Conservation (phyloP, 2,888 invertebrate species). For the Acrobasis repandana region DNA sequence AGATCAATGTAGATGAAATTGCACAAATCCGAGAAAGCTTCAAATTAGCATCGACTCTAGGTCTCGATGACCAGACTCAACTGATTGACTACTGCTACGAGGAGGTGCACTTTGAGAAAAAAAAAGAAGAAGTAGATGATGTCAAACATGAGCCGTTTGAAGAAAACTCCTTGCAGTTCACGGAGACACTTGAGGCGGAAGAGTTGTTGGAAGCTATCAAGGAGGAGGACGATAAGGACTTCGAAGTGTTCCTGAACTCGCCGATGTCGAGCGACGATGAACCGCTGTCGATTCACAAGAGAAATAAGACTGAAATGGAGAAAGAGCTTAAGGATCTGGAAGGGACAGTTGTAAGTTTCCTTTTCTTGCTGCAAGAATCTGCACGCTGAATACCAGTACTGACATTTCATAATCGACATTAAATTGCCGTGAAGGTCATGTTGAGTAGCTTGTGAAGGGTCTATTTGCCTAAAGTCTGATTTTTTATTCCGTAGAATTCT, state of each 20-base stretch:
- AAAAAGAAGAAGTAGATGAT: constrained; percentile 23
- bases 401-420: no score
- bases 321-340: constrained; percentile 38
- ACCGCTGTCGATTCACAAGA: constrained; percentile 58
- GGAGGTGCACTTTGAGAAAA: background rate
- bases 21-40: constrained; percentile 18
- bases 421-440: no score
- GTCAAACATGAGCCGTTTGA: constrained; percentile 44
- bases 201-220: constrained; percentile 41
- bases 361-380: background rate
- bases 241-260: constrained; percentile 25
- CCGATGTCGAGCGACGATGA: constrained; percentile 57
- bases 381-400: no score
- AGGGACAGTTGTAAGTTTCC: constrained; percentile 11
- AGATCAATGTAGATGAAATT: constrained; percentile 3
- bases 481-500: no score
- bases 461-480: no score
- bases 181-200: background rate
- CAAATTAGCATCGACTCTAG: constrained; percentile 1
- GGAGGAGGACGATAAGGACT: constrained; percentile 47
- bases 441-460: no score
- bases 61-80: background rate
- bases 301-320: constrained; percentile 41
- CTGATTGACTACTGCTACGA: constrained; percentile 8
- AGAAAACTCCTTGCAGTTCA: constrained; percentile 4